Evolutionary conservation across 2,113 vertebrate species (phyloP).

Genomic region (Leucoraja erinaceus): DNA sequence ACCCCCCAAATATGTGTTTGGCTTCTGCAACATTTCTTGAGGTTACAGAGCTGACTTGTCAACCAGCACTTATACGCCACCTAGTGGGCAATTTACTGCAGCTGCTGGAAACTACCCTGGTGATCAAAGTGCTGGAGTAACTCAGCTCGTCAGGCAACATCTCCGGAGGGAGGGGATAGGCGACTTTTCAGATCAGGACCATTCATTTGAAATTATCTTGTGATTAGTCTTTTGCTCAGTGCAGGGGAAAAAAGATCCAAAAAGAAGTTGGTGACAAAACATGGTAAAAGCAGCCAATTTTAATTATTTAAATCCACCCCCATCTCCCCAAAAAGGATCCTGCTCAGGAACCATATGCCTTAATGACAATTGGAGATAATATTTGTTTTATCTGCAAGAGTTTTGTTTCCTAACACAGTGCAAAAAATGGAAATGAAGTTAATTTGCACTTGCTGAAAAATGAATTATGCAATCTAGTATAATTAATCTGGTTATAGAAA

Average conservation of each 20-base stretch:
- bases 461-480: slow-evolving; percentile 8
- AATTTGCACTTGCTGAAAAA: slow-evolving; percentile 23
- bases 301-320: not conserved
- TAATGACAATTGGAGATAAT: not conserved
- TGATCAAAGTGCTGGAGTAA: not conserved
- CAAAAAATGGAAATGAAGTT: slow-evolving; percentile 9
- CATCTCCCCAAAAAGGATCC: not conserved
- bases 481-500: slow-evolving; percentile 31
- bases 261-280: not conserved
- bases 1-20: not conserved
- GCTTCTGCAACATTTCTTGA: not conserved
- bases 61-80: not conserved
- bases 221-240: not conserved
- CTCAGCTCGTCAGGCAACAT: too few species aligned
- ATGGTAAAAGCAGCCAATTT: not conserved
- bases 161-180: too few species aligned
- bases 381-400: not conserved
- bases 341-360: not conserved
- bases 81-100: not conserved
- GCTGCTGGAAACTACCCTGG: too few species aligned
- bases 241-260: not conserved
- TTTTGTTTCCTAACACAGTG: not conserved
- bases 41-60: not conserved
- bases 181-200: too few species aligned
- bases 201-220: not conserved